Percentiles rank a stretch among this genome's conserved stretches.
These are phyloP conservation scores for Mus pahari DNA, from an alignment of 2,113 vertebrate genomes.

Conservation along the genomic window DNA sequence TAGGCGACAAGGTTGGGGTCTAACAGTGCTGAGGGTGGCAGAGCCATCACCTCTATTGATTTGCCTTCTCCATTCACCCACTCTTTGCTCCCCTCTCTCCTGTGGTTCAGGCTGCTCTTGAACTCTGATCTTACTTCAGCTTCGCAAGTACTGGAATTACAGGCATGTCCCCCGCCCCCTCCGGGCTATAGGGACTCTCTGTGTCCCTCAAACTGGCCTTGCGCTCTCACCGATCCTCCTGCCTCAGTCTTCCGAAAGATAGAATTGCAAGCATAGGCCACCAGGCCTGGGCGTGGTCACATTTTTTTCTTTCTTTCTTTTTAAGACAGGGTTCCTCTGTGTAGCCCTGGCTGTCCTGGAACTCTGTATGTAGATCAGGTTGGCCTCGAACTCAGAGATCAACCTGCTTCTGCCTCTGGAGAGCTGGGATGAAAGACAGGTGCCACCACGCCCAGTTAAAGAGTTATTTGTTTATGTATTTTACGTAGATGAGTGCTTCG, in stretches of 20 bases:
- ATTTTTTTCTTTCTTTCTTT: not conserved
- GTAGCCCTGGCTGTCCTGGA: not conserved
- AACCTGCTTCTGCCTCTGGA: not conserved
- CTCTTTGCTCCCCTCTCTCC: not conserved
- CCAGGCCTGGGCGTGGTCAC: not conserved
- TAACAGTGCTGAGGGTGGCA: not conserved
- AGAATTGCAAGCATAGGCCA: not conserved
- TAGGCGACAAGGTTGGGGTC: not conserved
- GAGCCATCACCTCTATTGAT: not conserved
- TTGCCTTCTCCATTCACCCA: rapidly evolving
- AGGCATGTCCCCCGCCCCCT: too few species aligned
- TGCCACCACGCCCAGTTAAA: too few species aligned
- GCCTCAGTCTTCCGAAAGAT: not conserved
- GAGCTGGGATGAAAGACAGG: not conserved
- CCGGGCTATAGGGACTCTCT: not conserved
- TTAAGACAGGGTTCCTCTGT: not conserved
- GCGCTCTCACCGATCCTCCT: not conserved
- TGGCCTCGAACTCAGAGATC: not conserved
- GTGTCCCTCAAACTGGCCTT: not conserved
- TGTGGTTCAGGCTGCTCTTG: not conserved
- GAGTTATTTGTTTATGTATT: not conserved
- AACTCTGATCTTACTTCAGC: not conserved
- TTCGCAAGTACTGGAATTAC: not conserved
- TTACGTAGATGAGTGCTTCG: not conserved
- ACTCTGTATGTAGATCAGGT: not conserved